A percentile compares a stretch with the other conserved stretches of the same genome.
Evolutionary conservation across 1,140 invertebrate species (phyloP).

Genomic region (Plutomurus gul): DNA sequence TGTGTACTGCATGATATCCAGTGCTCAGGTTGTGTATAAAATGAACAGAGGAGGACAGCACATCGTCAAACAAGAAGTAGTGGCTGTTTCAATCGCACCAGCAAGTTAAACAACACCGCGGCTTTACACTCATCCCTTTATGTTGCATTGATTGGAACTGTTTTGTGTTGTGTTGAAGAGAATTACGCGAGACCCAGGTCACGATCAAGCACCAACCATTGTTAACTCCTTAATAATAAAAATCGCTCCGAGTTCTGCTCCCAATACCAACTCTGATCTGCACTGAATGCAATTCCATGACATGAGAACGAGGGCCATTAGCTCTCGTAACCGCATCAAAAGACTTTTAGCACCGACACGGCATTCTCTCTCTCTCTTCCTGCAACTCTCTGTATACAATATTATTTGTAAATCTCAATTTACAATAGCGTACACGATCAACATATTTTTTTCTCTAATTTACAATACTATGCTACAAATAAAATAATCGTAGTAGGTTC

Average conservation of each 20-base stretch:
- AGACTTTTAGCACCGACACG: neutral
- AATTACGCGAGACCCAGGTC: conserved; percentile 31
- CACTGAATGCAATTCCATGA: neutral
- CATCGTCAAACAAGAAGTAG: neutral
- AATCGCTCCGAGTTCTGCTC: neutral
- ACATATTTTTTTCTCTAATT: too few species aligned
- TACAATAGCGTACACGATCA: too few species aligned
- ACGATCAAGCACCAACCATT: conserved; percentile 26
- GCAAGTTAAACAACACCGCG: neutral
- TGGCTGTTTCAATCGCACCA: neutral
- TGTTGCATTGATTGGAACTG: conserved; percentile 35
- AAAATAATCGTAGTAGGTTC: too few species aligned
- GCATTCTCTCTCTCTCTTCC: too few species aligned
- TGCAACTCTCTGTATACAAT: too few species aligned
- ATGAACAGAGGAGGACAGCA: neutral
- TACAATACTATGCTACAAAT: too few species aligned
- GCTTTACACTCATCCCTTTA: neutral
- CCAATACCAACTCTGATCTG: too few species aligned
- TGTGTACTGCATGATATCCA: too few species aligned
- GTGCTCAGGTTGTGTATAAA: too few species aligned
- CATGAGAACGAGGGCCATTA: neutral
- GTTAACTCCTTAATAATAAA: neutral
- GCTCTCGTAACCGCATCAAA: neutral
- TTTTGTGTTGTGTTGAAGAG: conserved; percentile 29
- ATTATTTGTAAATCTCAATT: too few species aligned